A percentile compares a stretch with the other conserved stretches of the same genome.
Evolutionary conservation across 35 echinoderm and acorn worm genomes (phyloP).

Genomic region (Heliocidaris erythrogramma): DNA sequence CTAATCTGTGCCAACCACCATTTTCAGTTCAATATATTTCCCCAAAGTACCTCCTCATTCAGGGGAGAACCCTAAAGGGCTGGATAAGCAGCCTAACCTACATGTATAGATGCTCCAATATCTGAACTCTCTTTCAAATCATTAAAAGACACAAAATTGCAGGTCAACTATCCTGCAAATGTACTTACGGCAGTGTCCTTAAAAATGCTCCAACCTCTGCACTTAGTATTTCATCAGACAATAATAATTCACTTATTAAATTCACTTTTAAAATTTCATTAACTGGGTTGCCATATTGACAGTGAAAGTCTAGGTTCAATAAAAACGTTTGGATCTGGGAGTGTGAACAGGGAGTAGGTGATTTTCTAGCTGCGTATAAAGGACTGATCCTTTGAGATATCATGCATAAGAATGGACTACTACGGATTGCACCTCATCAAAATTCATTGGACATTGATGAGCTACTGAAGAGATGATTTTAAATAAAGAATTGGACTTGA

Average conservation of each 20-base stretch:
- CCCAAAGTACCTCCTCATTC: background rate
- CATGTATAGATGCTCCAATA: background rate
- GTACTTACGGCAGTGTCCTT: too few relatives aligned
- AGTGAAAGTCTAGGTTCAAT: too few relatives aligned
- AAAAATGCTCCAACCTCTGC: too few relatives aligned
- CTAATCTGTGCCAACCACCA: background rate
- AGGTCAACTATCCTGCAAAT: too few relatives aligned
- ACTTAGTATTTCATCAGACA: too few relatives aligned
- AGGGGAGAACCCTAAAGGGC: background rate
- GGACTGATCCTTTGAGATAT: background rate
- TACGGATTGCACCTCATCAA: background rate
- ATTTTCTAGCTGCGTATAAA: background rate
- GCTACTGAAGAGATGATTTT: background rate
- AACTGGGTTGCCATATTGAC: too few relatives aligned
- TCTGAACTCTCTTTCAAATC: too few relatives aligned
- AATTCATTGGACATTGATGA: conserved; percentile 1
- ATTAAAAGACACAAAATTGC: too few relatives aligned
- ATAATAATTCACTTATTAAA: too few relatives aligned
- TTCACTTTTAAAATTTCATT: too few relatives aligned
- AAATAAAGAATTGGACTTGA: background rate
- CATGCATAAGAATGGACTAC: background rate
- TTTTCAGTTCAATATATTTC: background rate
- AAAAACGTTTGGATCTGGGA: too few relatives aligned
- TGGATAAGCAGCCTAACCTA: background rate
- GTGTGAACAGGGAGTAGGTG: background rate